Conservation (phyloP, 2,797 vertebrate genomes). For the Coccyzus lansbergi region DNA sequence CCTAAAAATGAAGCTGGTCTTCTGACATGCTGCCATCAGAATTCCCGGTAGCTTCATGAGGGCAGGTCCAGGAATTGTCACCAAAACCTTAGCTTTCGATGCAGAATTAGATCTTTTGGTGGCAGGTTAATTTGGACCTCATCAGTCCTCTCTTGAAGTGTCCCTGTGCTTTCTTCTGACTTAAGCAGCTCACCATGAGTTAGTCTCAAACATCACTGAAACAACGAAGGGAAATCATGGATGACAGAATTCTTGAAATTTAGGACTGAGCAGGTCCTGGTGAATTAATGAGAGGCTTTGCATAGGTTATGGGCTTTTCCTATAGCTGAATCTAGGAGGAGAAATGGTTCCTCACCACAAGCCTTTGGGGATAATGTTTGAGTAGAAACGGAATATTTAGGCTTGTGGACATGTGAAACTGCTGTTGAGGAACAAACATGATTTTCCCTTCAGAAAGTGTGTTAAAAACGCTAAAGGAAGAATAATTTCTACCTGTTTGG, state of each 20-base stretch:
- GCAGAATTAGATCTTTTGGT: background rate
- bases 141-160: background rate
- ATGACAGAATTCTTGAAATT: background rate
- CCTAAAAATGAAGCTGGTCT: background rate
- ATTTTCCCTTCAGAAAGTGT: background rate
- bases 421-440: background rate
- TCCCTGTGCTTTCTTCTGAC: background rate
- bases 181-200: background rate
- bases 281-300: background rate
- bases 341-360: background rate
- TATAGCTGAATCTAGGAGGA: background rate
- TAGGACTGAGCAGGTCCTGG: background rate
- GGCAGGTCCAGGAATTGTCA: background rate
- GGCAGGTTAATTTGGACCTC: background rate
- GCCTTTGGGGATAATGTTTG: background rate
- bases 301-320: background rate
- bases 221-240: background rate
- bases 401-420: background rate
- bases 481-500: background rate
- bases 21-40: background rate
- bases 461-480: background rate
- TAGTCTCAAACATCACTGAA: background rate
- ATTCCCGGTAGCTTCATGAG: background rate
- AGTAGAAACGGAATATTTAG: background rate
- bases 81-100: background rate